phyloP scores from a whole-genome alignment of 1,140 invertebrate species.

The Apis cerana region DNA sequence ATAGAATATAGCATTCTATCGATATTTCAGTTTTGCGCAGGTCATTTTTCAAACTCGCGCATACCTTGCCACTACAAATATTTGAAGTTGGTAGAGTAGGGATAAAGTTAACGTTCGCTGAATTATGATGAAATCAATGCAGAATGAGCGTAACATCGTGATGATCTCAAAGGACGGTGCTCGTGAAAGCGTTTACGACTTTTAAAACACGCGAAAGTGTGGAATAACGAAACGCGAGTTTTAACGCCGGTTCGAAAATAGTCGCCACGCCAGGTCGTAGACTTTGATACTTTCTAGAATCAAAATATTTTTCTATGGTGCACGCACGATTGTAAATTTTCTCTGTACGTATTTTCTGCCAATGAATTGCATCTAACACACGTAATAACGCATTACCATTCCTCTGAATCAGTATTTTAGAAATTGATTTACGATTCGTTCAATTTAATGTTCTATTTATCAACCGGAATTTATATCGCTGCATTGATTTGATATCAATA shows the following conservation, averaged over 20 bases:
- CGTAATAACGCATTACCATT: background rate
- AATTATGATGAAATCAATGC: slow-evolving; percentile 35
- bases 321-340: background rate
- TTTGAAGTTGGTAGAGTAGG: background rate
- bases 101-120: slow-evolving; percentile 2
- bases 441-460: background rate
- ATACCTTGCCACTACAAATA: background rate
- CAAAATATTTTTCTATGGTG: slow-evolving; percentile 10
- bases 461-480: slow-evolving; percentile 2
- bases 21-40: background rate
- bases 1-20: no score
- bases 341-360: background rate
- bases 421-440: background rate
- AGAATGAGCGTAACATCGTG: slow-evolving; percentile 2
- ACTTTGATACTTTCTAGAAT: slow-evolving; percentile 8
- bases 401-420: background rate
- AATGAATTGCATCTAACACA: background rate
- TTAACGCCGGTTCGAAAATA: background rate
- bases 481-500: slow-evolving; percentile 16
- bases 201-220: slow-evolving; percentile 37
- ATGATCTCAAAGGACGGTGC: slow-evolving; percentile 4
- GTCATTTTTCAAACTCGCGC: background rate
- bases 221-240: slow-evolving; percentile 23
- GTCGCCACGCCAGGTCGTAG: background rate
- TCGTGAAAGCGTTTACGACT: slow-evolving; percentile 48